Evolutionary conservation across 2,888 invertebrate genomes (phyloP).

Genomic region (Deilephila porcellus): DNA sequence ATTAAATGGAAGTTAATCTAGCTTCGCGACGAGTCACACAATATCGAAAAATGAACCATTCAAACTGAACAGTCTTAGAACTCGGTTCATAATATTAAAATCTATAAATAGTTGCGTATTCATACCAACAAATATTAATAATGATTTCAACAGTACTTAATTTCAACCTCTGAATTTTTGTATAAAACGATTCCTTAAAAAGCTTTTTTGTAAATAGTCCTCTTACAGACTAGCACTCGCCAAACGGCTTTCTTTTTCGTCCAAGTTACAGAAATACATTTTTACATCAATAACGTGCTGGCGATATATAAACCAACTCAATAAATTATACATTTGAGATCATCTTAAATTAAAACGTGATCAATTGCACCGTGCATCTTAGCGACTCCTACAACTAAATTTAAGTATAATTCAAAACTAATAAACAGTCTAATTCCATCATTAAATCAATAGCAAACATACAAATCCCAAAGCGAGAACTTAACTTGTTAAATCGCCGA

Average conservation of each 20-base stretch:
- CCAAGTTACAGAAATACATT: too few relatives aligned
- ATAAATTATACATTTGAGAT: background rate
- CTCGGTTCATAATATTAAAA: background rate
- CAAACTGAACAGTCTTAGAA: too few relatives aligned
- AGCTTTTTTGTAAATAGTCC: background rate
- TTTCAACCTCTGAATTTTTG: background rate
- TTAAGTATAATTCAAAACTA: background rate
- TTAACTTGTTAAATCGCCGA: slow-evolving; percentile 10
- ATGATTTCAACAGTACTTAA: background rate
- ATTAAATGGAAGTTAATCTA: background rate
- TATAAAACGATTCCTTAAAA: background rate
- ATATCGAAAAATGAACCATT: background rate
- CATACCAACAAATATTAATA: background rate
- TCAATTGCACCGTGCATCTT: background rate
- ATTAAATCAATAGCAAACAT: slow-evolving; percentile 1
- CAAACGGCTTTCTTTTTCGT: background rate
- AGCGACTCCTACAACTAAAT: background rate
- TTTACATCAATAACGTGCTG: background rate
- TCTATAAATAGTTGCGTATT: too few relatives aligned
- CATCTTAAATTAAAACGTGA: background rate
- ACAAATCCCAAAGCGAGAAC: background rate
- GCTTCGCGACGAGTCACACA: background rate
- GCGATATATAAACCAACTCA: background rate
- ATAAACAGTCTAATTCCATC: background rate
- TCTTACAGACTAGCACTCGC: background rate